A percentile compares a stretch with the other conserved stretches of the same genome.
phyloP scores from a whole-genome alignment of 2,113 vertebrate genomes.

The Leptosomus discolor region DNA sequence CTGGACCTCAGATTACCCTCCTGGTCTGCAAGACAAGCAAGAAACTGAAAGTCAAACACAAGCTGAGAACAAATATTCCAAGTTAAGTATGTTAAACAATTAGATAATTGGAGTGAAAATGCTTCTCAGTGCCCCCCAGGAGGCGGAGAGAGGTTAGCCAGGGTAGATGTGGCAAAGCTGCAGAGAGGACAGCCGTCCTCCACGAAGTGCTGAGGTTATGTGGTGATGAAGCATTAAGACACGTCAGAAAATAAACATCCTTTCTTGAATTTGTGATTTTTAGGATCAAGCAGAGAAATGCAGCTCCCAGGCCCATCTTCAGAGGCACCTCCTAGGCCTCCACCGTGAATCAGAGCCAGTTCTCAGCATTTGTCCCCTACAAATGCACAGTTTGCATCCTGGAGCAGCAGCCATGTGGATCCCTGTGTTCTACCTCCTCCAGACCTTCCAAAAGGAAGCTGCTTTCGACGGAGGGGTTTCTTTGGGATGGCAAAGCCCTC shows the following conservation, averaged over 20 bases:
- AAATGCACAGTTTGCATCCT: background rate
- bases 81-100: background rate
- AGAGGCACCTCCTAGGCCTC: background rate
- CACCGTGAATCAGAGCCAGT: rapidly evolving
- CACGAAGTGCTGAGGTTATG: rapidly evolving
- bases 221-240: background rate
- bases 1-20: background rate
- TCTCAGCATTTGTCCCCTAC: rapidly evolving
- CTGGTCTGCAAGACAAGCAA: background rate
- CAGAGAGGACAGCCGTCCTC: background rate
- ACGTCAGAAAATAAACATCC: background rate
- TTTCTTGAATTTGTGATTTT: background rate
- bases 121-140: background rate
- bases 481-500: background rate
- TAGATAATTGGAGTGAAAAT: slow-evolving; percentile 17
- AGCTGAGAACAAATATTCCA: slow-evolving; percentile 9
- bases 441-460: background rate
- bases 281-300: background rate
- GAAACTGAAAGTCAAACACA: slow-evolving; percentile 51
- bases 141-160: rapidly evolving
- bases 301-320: background rate
- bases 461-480: rapidly evolving
- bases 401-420: background rate
- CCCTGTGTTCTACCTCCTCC: background rate
- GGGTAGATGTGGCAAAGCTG: background rate